phyloP scores from a whole-genome alignment of 2,797 vertebrate genomes.

The Lophius americanus region DNA sequence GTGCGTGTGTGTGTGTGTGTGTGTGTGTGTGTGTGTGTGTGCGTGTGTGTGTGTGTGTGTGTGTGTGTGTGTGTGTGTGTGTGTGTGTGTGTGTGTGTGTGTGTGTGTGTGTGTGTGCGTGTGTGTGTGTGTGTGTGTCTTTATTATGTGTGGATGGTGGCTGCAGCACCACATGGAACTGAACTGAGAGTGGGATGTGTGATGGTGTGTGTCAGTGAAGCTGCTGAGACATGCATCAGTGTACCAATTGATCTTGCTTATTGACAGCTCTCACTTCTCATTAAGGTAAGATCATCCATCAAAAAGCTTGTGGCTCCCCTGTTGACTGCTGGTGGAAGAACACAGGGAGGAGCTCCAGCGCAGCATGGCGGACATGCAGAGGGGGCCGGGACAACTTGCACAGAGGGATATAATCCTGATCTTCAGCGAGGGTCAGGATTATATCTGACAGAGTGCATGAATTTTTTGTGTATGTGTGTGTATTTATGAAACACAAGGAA shows the following conservation, averaged over 20 bases:
- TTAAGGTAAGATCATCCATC: conserved; percentile 56
- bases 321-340: conserved; percentile 24
- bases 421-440: conserved; percentile 10
- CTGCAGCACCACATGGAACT: not conserved
- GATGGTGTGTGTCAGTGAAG: conserved; percentile 16
- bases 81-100: no score
- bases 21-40: not conserved
- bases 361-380: not conserved
- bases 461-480: not conserved
- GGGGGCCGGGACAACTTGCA: not conserved
- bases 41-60: not conserved
- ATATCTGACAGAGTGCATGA: conserved; percentile 12
- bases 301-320: conserved; percentile 19
- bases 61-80: not conserved
- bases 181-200: not conserved
- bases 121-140: not conserved
- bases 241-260: conserved; percentile 45
- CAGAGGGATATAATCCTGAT: not conserved
- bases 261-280: conserved; percentile 61
- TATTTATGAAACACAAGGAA: conserved; percentile 12
- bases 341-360: conserved; percentile 3
- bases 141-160: not conserved
- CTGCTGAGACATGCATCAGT: conserved; percentile 35
- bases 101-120: not conserved
- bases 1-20: not conserved